Base-by-base conservation (phyloP, 1,140 invertebrate genomes). In the Aphelenchoides fujianensis region DNA sequence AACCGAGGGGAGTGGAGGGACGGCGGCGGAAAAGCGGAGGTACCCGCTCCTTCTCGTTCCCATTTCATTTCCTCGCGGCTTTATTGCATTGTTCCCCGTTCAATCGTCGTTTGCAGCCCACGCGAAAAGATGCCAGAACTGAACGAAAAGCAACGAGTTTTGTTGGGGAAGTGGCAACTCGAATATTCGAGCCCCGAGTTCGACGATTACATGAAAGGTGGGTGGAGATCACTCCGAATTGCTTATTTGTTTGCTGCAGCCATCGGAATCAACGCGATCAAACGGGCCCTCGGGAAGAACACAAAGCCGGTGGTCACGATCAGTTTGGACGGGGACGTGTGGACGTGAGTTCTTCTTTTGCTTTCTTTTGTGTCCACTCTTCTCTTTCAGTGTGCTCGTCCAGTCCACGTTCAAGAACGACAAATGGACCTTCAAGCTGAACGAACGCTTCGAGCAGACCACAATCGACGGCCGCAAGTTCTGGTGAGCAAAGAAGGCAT, bases 201-300 rank as follows among this genome's bases (percentile, higher is more conserved):
- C 31, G 63, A 66, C 3, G 63, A 66, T 12, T 66, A 66, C 36
- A 34, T 66, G 41, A 66, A 66, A 30, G 59, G 31, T 19, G 36
- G 1, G 2, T 61, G 2, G 59, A 27, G 41, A 19, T 59, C 57
- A 59, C 19, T 59, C 9, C 9, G 7, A 7, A n/a, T 2, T 61
- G 36, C 28, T 2, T 30, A 30, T 34, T 31, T 31, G 2, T 27
- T n/a, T n/a, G n/a, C n/a, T 61, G n/a, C 28, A 31, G 63, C 37
- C 28, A 66, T 66, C 7, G 63, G 63, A 12, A 66, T 66, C 32
- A 31, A 48, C 23, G 31, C 12, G 12, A 36, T 66, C 32, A 34
- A 36, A 1, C 63, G 63, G 19, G 36, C 31, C 28, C 32, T 37
- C 34, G 63, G 63, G 0, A 66, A 35, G 23, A 37, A 12, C 28